Percentiles rank a stretch among this genome's conserved stretches.
Conservation (phyloP, 2,797 vertebrate species). For the Poeciliopsis gracilis region DNA sequence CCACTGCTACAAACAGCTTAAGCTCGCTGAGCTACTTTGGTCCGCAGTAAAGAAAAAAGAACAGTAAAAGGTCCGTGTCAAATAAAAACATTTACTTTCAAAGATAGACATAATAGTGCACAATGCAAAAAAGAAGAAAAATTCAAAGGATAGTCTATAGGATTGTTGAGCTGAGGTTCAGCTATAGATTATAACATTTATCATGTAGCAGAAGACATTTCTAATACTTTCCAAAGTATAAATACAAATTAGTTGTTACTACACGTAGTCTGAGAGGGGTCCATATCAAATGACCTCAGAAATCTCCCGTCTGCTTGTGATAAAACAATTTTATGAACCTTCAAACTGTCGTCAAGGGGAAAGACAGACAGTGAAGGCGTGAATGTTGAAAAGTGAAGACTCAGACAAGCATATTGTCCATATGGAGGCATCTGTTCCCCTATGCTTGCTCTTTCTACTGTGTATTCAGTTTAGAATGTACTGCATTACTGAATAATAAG, state of each 20-base stretch:
- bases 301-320: background rate
- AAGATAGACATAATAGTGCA: background rate
- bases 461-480: background rate
- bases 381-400: background rate
- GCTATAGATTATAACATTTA: background rate
- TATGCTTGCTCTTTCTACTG: background rate
- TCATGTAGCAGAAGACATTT: background rate
- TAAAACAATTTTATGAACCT: conserved; percentile 2
- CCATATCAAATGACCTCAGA: background rate
- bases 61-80: background rate
- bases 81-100: background rate
- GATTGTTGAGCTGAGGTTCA: background rate
- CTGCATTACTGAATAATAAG: background rate
- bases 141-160: background rate
- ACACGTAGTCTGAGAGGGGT: background rate
- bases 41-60: background rate
- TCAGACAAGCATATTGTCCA: background rate
- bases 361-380: background rate
- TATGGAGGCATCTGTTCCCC: background rate
- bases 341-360: background rate
- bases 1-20: background rate
- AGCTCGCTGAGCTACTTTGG: background rate
- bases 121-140: background rate
- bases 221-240: background rate
- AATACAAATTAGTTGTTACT: conserved; percentile 1